Percentiles rank a stretch among this genome's conserved stretches.
These are phyloP conservation scores for Heteromyza rotundicornis DNA, from an alignment of 2,888 invertebrate species.

Conservation along the genomic window DNA sequence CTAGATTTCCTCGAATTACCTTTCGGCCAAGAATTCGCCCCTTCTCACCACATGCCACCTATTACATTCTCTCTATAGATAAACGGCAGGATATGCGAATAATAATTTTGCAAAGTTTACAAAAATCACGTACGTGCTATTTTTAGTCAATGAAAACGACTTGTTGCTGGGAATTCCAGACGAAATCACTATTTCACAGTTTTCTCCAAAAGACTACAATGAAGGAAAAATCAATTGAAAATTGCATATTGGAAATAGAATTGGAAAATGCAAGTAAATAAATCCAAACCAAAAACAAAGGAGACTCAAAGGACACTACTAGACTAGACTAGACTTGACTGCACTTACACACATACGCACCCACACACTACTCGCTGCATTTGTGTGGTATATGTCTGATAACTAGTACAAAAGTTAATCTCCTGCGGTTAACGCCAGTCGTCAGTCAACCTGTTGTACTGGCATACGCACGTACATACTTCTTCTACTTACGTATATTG, in stretches of 20 bases:
- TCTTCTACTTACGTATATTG: neutral
- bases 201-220: neutral
- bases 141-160: constrained; percentile 45
- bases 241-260: no score
- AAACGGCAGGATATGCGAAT: constrained; percentile 16
- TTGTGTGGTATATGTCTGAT: neutral
- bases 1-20: no score
- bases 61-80: neutral
- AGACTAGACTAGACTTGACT: no score
- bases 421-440: constrained; percentile 41
- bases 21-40: no score
- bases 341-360: no score
- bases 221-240: neutral
- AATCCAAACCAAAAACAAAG: no score
- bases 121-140: constrained; percentile 55
- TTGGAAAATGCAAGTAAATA: neutral
- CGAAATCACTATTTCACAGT: neutral
- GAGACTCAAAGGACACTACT: no score
- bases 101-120: constrained; percentile 45
- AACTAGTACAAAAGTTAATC: constrained; percentile 40
- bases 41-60: no score
- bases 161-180: constrained; percentile 9
- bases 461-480: neutral
- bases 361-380: neutral
- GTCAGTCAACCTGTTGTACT: constrained; percentile 48